Evolutionary conservation across 1,140 invertebrate species (phyloP).

Genomic region (Drosophila kanapiae): DNA sequence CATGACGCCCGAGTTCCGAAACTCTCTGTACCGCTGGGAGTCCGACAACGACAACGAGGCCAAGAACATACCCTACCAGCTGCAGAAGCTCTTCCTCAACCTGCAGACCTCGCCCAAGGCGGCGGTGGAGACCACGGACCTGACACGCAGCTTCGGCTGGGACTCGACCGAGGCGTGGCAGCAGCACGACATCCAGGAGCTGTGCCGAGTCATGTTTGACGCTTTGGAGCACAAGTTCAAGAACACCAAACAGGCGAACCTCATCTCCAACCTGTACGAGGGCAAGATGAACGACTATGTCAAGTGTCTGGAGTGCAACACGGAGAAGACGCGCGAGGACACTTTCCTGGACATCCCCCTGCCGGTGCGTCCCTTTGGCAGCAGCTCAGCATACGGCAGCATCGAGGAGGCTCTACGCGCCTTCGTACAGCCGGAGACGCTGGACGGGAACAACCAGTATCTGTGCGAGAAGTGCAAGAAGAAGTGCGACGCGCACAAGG

Average conservation of each 20-base stretch:
- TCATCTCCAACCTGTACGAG: constrained; percentile 91
- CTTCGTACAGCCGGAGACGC: constrained; percentile 94
- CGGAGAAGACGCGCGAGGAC: constrained; percentile 93
- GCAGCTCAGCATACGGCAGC: constrained; percentile 91
- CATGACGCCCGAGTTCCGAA: constrained; percentile 98
- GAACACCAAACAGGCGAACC: constrained; percentile 92
- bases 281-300: constrained; percentile 97
- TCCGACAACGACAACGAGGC: constrained; percentile 90
- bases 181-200: constrained; percentile 96
- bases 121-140: constrained; percentile 94
- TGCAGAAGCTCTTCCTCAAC: constrained; percentile 95
- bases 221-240: constrained; percentile 95
- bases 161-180: constrained; percentile 96
- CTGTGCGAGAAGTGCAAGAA: constrained; percentile 95
- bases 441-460: constrained; percentile 96
- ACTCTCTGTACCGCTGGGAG: constrained; percentile 95
- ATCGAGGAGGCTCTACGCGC: constrained; percentile 94
- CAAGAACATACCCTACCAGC: constrained; percentile 94
- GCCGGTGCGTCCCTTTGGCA: constrained; percentile 94
- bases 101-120: constrained; percentile 92
- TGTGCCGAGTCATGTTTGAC: constrained; percentile 97
- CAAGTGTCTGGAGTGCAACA: constrained; percentile 94
- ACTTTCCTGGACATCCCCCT: constrained; percentile 96
- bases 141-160: constrained; percentile 97
- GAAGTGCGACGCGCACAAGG: constrained; percentile 96